Base-by-base conservation (phyloP, 2,888 invertebrate species). In the Mythimna pallens region DNA sequence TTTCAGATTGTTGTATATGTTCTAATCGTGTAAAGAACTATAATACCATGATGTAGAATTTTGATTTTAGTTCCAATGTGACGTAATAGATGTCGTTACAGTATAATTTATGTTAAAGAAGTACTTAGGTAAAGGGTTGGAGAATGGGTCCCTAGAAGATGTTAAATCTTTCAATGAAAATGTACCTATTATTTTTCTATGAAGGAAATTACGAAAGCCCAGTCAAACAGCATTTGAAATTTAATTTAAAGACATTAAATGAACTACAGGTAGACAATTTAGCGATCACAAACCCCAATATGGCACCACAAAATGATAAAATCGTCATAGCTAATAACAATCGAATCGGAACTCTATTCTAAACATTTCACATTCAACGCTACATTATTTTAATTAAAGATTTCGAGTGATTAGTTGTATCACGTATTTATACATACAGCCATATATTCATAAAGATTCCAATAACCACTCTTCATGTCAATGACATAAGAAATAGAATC, bases 311-410 rank as follows among this genome's bases (percentile, higher is more conserved):
- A 17, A 47, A 74, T 84, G 80, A 89, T 89, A 90, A 91, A 92
- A 88, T 89, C 90, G 88, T 87, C 83, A 89, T 84, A 86, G 80
- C 70, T 84, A 88, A 90, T 91, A 88, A 91, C 90, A 88, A 91
- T 90, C 86, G 84, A 88, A 88, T 75, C 83, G 59, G 86, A 72
- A 89, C 88, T 91, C 89, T 89, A 91, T 90, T 89, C 83, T 86
- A 86, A 74, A 88, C 87, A 89, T 92, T 90, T 90, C 83, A 90
- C 52, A 91, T 92, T 93, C 90, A 90, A 92, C 91, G 91, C 87
- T 91, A 91, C 91, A 93, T 93, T 93, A 93, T 90, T 88, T 90
- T 92, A 91, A 94, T 94, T 93, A 91, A 93, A 92, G 88, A 92
- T 92, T 91, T 91, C 88, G 87, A 91, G 89, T 92, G 91, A 93